These are phyloP conservation scores for Podarcis raffonei DNA, from an alignment of 2,113 vertebrate species.

Conservation along the genomic window DNA sequence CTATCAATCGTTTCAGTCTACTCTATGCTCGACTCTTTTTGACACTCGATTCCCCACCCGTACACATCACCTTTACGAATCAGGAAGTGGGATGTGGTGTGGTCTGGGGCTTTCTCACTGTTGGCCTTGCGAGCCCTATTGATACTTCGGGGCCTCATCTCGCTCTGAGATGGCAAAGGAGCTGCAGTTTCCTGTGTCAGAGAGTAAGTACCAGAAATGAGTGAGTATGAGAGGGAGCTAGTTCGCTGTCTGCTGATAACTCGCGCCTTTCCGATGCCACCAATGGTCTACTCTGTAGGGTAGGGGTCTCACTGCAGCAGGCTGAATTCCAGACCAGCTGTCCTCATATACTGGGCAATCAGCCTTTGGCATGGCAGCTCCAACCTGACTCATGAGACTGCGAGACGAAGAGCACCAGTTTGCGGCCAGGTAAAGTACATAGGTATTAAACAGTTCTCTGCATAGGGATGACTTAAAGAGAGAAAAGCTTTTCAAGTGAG, in stretches of 20 bases:
- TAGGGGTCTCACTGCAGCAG: background rate
- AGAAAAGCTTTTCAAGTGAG: constrained; percentile 52
- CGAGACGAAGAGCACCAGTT: background rate
- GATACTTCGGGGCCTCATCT: constrained; percentile 55
- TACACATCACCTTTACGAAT: constrained; percentile 58
- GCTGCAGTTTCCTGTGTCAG: constrained; percentile 67
- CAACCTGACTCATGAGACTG: fast-evolving
- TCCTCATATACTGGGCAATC: background rate
- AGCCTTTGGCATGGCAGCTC: background rate
- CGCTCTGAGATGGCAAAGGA: constrained; percentile 63
- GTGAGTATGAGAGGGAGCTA: background rate
- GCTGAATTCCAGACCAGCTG: background rate
- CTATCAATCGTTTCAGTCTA: constrained; percentile 15
- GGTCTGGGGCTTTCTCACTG: constrained; percentile 67
- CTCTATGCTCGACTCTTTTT: constrained; percentile 22
- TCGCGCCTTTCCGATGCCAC: background rate
- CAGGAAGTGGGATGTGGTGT: constrained; percentile 67
- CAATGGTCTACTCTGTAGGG: background rate
- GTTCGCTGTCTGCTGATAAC: background rate
- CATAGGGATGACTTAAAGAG: constrained; percentile 15
- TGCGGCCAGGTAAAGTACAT: constrained; percentile 53
- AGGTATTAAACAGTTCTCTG: constrained; percentile 20
- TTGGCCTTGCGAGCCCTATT: constrained; percentile 64
- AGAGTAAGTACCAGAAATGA: constrained; percentile 40
- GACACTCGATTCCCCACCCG: constrained; percentile 51